Base-by-base conservation (phyloP, 2,888 invertebrate genomes). In the Nomada ruficornis region DNA sequence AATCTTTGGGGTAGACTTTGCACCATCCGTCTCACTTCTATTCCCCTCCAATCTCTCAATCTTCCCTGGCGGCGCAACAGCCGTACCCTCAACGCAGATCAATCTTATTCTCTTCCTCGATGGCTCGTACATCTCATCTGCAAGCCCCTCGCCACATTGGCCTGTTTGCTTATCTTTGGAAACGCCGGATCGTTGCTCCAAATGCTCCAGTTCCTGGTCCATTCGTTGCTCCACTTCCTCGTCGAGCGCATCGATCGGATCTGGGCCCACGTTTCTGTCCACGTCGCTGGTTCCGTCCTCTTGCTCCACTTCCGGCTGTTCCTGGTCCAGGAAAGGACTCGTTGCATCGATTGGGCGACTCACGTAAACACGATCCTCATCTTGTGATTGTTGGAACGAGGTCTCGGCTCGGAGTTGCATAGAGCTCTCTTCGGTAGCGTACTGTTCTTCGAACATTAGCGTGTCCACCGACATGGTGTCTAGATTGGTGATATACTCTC, bases 381-480 rank as follows among this genome's bases (percentile, higher is more conserved):
- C 29, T 29, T 64, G 7, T 9, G 20, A 7, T 10, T 2, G 4
- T 3, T 10, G 20, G 11, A 2, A 7, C 13, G 20, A 13, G 13
- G n/a, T 2, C 11, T 20, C 0, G 10, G 18, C 13, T 26, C 11
- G 23, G 9, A 7, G 13, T 1, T 5, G 23, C 5, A 50, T 2
- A 1, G 23, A 1, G 15, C n/a, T 62, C 5, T 29, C 64, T 4
- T 80, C 73, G 3, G 59, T 1, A 2, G 9, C 2, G 26, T 68
- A 80, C 42, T 73, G 68, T n/a, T 80, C 74, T 23, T 80, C 81
- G 13, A 80, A 20, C 73, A 65, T 42, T 52, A 80, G 10, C 4
- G 60, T 64, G 23, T 80, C 75, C 65, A 87, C 80, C 9, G 70
- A 80, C 7, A 80, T 7, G 2, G 80, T 36, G 9, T 80, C 80